Percentiles rank a stretch among this genome's conserved stretches.
Evolutionary conservation across 2,797 vertebrate genomes (phyloP).

Genomic region (Rhynchotus rufescens): DNA sequence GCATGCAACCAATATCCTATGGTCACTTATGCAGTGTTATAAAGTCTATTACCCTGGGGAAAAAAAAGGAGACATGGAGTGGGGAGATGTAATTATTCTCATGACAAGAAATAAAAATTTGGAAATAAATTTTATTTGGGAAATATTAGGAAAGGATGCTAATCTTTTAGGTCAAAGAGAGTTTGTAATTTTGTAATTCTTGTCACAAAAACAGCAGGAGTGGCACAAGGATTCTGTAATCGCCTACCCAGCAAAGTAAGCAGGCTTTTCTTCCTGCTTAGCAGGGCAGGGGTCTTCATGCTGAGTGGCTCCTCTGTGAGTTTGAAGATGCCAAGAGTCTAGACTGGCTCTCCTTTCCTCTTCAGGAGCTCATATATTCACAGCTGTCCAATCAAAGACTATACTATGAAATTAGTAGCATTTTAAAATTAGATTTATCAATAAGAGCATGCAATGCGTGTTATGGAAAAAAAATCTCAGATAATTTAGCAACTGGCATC

Average conservation of each 20-base stretch:
- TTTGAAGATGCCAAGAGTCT: background rate
- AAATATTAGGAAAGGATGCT: background rate
- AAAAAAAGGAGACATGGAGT: rapidly evolving
- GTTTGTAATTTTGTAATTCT: background rate
- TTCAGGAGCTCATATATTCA: background rate
- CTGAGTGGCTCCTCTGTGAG: background rate
- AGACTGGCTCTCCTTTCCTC: background rate
- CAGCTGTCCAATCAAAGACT: background rate
- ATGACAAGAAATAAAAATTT: background rate
- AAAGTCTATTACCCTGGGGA: background rate
- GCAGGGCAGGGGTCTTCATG: background rate
- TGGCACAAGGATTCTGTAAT: background rate
- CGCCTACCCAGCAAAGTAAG: background rate
- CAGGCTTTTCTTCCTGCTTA: background rate
- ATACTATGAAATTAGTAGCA: background rate
- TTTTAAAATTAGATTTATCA: background rate
- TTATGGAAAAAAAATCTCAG: background rate
- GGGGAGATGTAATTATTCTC: background rate
- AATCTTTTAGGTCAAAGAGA: background rate
- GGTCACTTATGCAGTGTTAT: background rate
- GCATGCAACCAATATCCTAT: background rate
- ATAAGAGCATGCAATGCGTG: background rate
- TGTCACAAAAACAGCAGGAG: background rate
- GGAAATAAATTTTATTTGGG: background rate
- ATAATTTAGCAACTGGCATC: background rate